A percentile compares a stretch with the other conserved stretches of the same genome.
Evolutionary conservation across 1,140 invertebrate species (phyloP).

Genomic region (Apis cerana): DNA sequence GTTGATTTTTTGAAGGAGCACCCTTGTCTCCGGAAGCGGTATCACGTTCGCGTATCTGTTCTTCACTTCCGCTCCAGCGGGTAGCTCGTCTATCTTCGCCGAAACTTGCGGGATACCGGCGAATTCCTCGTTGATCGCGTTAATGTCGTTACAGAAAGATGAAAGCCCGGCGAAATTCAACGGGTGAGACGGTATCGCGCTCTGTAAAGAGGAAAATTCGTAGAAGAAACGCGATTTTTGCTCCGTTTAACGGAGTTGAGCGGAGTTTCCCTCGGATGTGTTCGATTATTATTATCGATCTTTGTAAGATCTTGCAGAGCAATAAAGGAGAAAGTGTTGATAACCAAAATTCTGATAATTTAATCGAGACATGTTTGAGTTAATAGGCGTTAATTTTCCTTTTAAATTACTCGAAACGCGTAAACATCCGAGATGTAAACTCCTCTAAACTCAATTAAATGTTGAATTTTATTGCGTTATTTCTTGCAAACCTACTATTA

Average conservation of each 20-base stretch:
- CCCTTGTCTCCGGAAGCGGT: constrained; percentile 93
- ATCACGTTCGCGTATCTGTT: constrained; percentile 97
- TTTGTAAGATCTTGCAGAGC: neutral
- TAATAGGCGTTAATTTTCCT: too few species aligned
- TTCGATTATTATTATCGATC: neutral
- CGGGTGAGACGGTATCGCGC: constrained; percentile 85
- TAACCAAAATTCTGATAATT: neutral
- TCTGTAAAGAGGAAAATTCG: constrained; percentile 78
- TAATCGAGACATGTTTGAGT: too few species aligned
- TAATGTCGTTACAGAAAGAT: constrained; percentile 87
- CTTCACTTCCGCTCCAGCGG: constrained; percentile 92
- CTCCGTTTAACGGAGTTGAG: neutral
- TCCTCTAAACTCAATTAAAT: too few species aligned
- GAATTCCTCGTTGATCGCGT: constrained; percentile 89
- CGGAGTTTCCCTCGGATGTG: neutral
- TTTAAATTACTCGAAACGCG: too few species aligned
- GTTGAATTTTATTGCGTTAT: too few species aligned
- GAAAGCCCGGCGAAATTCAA: constrained; percentile 88
- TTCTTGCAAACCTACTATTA: too few species aligned
- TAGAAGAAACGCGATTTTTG: constrained; percentile 1
- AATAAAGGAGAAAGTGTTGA: neutral
- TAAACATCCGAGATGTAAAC: too few species aligned
- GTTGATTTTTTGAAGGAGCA: constrained; percentile 86
- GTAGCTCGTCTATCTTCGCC: constrained; percentile 90
- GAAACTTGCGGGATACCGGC: constrained; percentile 88